Percentiles rank a stretch among this genome's conserved stretches.
These are phyloP conservation scores for Paralichthys olivaceus DNA, from an alignment of 2,113 vertebrate genomes.

Conservation along the genomic window DNA sequence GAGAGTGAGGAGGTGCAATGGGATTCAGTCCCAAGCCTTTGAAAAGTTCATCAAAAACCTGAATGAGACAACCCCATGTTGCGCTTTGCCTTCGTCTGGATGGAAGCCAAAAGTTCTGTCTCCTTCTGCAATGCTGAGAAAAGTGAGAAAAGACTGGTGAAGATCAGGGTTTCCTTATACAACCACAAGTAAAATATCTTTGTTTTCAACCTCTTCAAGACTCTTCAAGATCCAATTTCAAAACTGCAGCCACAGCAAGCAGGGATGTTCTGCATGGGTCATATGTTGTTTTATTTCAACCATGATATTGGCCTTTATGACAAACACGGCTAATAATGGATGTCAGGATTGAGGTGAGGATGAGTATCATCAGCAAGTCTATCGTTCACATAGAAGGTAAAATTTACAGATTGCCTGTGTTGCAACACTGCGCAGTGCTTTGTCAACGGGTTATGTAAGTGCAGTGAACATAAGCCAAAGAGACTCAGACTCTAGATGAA, in stretches of 20 bases:
- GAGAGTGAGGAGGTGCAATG: background rate
- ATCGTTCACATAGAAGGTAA: conserved; percentile 20
- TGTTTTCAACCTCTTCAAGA: too few species aligned
- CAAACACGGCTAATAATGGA: background rate
- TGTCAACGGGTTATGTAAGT: conserved; percentile 67
- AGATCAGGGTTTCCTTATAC: background rate
- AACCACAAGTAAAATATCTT: too few species aligned
- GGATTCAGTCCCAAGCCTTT: conserved; percentile 30
- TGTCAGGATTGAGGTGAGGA: background rate
- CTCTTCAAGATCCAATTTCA: too few species aligned
- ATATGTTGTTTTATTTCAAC: background rate
- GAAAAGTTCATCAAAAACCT: conserved; percentile 25
- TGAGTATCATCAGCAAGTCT: background rate
- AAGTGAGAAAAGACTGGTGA: background rate
- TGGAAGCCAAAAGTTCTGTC: conserved; percentile 13
- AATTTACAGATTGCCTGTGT: conserved; percentile 21
- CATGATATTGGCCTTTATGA: background rate
- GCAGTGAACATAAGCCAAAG: conserved; percentile 45
- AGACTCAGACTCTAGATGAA: conserved; percentile 39
- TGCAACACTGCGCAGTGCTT: conserved; percentile 9
- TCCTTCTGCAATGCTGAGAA: background rate
- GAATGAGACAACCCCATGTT: conserved; percentile 31
- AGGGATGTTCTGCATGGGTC: too few species aligned
- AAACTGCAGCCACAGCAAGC: background rate
- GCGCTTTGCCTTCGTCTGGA: conserved; percentile 21